Evolutionary conservation across 2,888 invertebrate genomes (phyloP), one percentile per base, ranked within the genome.

Genomic region (Drosophila suboccidentalis): DNA sequence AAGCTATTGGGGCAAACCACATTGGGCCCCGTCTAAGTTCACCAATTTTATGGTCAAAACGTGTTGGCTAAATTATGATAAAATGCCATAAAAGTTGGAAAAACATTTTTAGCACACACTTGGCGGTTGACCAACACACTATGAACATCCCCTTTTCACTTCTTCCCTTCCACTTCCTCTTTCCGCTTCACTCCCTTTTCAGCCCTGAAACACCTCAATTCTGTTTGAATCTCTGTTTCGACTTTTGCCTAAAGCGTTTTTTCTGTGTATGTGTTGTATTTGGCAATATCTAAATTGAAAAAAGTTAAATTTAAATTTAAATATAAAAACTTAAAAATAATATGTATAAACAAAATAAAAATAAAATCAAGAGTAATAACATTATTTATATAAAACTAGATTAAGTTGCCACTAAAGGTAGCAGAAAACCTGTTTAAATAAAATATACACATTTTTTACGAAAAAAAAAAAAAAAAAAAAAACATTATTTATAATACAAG

Each of bases 1-100:
- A 51, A 44, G 15, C 8, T 32, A 19, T 55, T 47, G 15, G 5
- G 43, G 39, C 10, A 13, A 26, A 26, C 29, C 22, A 54, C 55
- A 67, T 51, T 68, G 67, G 6, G 22, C 19, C 43, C 44, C 34
- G 46, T 57, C 60, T 44, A 49, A 49, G 43, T 39, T 53, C 41
- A 51, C 65, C 69, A 76, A 67, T 85, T 86, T 80, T 80, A 87
- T 85, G 82, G 61, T 49, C 58, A 13, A 80, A 87, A 89, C 89
- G 89, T 89, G 87, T 80, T 71, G 64, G 65, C 70, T 80, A 84
- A 84, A 84, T 86, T 80, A 84, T 84, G 87, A 84, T 71, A 82
- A 80, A 74, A 64, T 62, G 67, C 59, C 63, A 72, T 72, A 78
- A 84, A 86, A 86, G 78, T 78, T 80, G 67, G 66, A 70, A 82